phyloP scores from a whole-genome alignment of 2,888 invertebrate species.

The Quadriops clusia region DNA sequence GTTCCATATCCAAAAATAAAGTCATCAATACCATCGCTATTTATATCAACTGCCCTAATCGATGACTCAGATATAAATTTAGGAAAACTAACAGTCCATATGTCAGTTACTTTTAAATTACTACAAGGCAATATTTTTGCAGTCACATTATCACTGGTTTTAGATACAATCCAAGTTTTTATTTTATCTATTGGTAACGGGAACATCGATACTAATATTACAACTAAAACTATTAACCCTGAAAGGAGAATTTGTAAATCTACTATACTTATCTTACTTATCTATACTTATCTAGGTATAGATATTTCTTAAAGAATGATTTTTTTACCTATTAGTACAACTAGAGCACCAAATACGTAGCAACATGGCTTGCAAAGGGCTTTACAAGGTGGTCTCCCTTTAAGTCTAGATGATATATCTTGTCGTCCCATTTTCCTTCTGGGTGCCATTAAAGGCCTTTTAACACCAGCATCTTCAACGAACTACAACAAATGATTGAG shows the following conservation, averaged over 20 bases:
- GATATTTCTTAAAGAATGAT: too few species aligned
- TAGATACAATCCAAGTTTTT: slow-evolving; percentile 44
- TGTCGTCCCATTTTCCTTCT: slow-evolving; percentile 44
- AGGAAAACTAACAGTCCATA: slow-evolving; percentile 59
- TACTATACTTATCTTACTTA: background rate
- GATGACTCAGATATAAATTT: slow-evolving; percentile 64
- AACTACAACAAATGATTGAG: slow-evolving; percentile 32
- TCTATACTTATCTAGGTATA: background rate
- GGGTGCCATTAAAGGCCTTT: slow-evolving; percentile 63
- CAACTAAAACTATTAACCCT: slow-evolving; percentile 50
- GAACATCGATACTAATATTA: slow-evolving; percentile 52
- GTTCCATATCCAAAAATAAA: slow-evolving; percentile 68
- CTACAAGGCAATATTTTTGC: slow-evolving; percentile 46
- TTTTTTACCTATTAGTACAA: slow-evolving; percentile 42
- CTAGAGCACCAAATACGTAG: slow-evolving; percentile 49
- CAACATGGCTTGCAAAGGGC: slow-evolving; percentile 53
- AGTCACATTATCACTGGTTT: slow-evolving; percentile 18
- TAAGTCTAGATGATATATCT: slow-evolving; percentile 40
- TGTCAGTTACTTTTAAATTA: slow-evolving; percentile 43
- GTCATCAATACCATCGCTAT: slow-evolving; percentile 58
- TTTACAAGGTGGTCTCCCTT: slow-evolving; percentile 43
- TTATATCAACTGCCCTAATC: slow-evolving; percentile 56
- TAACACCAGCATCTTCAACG: slow-evolving; percentile 55
- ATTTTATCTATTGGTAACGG: slow-evolving; percentile 50
- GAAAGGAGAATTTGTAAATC: slow-evolving; percentile 22